phyloP scores from a whole-genome alignment of 2,888 invertebrate species.

The Marronus borbonicus region DNA sequence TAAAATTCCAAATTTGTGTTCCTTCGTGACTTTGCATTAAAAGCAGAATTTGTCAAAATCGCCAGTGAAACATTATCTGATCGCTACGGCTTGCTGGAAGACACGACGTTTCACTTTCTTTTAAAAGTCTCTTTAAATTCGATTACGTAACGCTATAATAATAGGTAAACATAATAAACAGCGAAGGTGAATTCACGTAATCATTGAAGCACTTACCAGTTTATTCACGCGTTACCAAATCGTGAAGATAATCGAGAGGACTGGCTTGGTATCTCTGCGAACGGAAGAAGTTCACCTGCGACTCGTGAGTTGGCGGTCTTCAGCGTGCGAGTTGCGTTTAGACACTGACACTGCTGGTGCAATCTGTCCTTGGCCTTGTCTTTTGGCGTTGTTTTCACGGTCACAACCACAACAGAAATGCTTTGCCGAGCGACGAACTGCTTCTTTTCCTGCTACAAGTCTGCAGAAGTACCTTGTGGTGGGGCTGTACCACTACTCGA shows the following conservation, averaged over 20 bases:
- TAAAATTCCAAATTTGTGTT: too few relatives aligned
- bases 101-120: background rate
- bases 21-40: too few relatives aligned
- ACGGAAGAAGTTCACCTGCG: constrained; percentile 19
- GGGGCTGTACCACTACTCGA: constrained; percentile 66
- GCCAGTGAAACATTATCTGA: background rate
- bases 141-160: constrained; percentile 9
- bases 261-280: background rate
- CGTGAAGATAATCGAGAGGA: constrained; percentile 11
- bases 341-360: constrained; percentile 66
- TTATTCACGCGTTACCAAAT: constrained; percentile 31
- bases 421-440: constrained; percentile 69
- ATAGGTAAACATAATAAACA: background rate
- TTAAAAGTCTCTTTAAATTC: constrained; percentile 12
- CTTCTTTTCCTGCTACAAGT: constrained; percentile 69
- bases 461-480: constrained; percentile 64
- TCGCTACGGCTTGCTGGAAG: background rate
- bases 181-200: background rate
- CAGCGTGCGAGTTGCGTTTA: constrained; percentile 53
- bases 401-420: constrained; percentile 70
- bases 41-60: too few relatives aligned
- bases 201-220: constrained; percentile 27
- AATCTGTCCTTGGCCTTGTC: constrained; percentile 67
- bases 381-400: constrained; percentile 68
- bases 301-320: constrained; percentile 23